Conservation (phyloP, 1,140 invertebrate species). For the Lasaia peninsularis region DNA sequence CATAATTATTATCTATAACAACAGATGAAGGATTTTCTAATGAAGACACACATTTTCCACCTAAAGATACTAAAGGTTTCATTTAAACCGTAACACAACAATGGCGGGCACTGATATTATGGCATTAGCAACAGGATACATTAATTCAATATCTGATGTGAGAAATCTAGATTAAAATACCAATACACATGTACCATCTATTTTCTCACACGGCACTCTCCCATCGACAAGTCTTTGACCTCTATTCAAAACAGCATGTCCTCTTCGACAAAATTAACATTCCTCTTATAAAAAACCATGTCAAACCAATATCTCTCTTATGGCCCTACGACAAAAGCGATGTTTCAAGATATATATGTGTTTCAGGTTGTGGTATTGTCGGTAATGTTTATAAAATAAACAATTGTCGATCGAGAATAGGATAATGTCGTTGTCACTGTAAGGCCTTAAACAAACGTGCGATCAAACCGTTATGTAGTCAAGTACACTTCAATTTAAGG, state of each 20-base stretch:
- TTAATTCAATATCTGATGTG: background rate
- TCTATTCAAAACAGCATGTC: slow-evolving; percentile 51
- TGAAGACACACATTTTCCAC: too few species aligned
- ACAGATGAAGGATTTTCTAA: too few species aligned
- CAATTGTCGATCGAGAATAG: slow-evolving; percentile 57
- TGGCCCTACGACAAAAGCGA: slow-evolving; percentile 6
- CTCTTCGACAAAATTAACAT: slow-evolving; percentile 26
- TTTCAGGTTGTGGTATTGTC: slow-evolving; percentile 28
- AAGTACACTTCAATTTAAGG: slow-evolving; percentile 16
- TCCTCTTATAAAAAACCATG: slow-evolving; percentile 2
- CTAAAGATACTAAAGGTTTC: too few species aligned
- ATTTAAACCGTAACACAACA: too few species aligned
- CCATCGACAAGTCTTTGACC: slow-evolving; percentile 45
- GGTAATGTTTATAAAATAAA: slow-evolving; percentile 54
- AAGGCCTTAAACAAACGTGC: slow-evolving; percentile 41
- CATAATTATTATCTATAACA: too few species aligned
- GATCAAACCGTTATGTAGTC: slow-evolving; percentile 14
- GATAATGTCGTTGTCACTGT: slow-evolving; percentile 57
- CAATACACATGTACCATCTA: slow-evolving; percentile 21
- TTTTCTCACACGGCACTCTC: slow-evolving; percentile 35
- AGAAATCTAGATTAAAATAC: slow-evolving; percentile 14
- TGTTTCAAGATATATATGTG: background rate
- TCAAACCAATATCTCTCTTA: slow-evolving; percentile 18
- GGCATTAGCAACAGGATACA: background rate
- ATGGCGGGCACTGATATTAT: background rate